Evolutionary conservation across 2,888 invertebrate genomes (phyloP), one percentile per base, ranked within the genome.

Genomic region (Tetranychus truncatus): DNA sequence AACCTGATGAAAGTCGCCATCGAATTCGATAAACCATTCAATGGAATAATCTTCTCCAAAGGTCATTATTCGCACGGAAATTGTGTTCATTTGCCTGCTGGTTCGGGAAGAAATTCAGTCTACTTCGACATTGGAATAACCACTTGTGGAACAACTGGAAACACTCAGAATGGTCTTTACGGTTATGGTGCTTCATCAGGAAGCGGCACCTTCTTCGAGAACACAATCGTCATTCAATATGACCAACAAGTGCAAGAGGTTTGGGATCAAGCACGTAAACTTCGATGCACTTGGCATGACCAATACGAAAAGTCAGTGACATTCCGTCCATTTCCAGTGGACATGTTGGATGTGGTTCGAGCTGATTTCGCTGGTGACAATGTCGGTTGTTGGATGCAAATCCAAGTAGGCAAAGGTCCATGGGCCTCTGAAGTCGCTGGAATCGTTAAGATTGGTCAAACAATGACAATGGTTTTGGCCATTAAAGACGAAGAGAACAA

Each of bases 331-430:
- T 94, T 94, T 87, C 92, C 93, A 0, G 94, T 95, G 1, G 94
- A 94, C 82, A 94, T 93, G 92, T 81, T 94, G 75, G 93, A 94
- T 82, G 93, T 94, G 6, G 92, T 94, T n/a, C 85, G 92, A 74
- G 93, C 94, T 4, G 93, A 94, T 81, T 95, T 95, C 79, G 92
- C 93, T 76, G 94, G 94, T 0, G 94, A 95, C 81, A 95, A 95
- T 81, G 92, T 94, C 2, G 93, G 93, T 21, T 94, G 94, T 84
- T 95, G 94, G 94, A 94, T 95, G 94, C 93, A 94, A 82, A 94
- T 95, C 79, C 94, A 95, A 85, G 81, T 81, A 71, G 81, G 80
- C 0, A 80, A 80, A 74, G 78, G 81, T 34, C 94, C 94, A 0
- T 95, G 94, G 93, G 93, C 94, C 11, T 92, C 92, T 0, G 94